Conservation (phyloP, 2,113 vertebrate genomes). For the Dipodomys merriami region DNA sequence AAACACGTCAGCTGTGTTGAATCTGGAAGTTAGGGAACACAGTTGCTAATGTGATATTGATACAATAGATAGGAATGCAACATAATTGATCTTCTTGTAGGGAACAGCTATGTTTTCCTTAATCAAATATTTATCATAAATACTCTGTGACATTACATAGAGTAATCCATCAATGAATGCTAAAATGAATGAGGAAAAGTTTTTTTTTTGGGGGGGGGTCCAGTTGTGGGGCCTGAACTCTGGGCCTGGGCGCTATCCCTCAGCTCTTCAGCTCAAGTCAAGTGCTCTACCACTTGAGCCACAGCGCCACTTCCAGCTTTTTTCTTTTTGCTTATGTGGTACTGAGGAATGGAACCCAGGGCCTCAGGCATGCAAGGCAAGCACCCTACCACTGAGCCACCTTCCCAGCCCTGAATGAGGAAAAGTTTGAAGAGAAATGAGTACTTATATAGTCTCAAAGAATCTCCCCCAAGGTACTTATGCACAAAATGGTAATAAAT, state of each 20-base stretch:
- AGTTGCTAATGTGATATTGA: not conserved
- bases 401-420: no score
- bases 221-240: no score
- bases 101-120: not conserved
- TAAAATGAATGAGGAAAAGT: slow-evolving; percentile 45
- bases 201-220: no score
- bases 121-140: slow-evolving; percentile 54
- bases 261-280: no score
- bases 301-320: no score
- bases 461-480: not conserved
- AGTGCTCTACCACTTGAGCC: no score
- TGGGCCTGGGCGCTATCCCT: no score
- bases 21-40: not conserved
- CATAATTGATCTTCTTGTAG: slow-evolving; percentile 35
- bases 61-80: slow-evolving; percentile 3
- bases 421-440: slow-evolving; percentile 26
- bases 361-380: no score
- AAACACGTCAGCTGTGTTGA: not conserved
- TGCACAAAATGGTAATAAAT: not conserved
- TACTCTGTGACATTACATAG: slow-evolving; percentile 9
- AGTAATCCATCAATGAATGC: slow-evolving; percentile 24
- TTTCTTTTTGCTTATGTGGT: no score
- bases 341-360: no score
- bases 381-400: no score
- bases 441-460: not conserved